Base-by-base conservation (phyloP, 2,888 invertebrate genomes). In the Melanargia galathea region DNA sequence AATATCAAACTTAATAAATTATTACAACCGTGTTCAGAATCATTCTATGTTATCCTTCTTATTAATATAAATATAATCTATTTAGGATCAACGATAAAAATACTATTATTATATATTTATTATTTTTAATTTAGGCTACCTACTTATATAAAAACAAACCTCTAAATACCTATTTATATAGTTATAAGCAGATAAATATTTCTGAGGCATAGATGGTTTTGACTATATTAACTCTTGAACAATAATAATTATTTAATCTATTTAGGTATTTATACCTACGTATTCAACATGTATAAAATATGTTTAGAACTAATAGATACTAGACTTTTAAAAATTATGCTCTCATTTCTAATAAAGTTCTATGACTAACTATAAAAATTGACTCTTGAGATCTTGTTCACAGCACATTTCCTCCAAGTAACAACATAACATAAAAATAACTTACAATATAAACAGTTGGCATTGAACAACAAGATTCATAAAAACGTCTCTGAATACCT, bases 371-470 rank as follows among this genome's bases (percentile, higher is more conserved):
- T 57, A 61, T 45, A 64, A 54, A 26, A 55, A 64, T 62, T 63
- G 67, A 71, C 66, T 70, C 64, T 76, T 84, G 88, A 89, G 88
- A 89, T 89, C 88, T 78, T 78, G 76, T 83, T 89, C 88, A 89
- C 87, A 89, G 88, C 88, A 76, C 86, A 73, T 65, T 59, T 62
- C 62, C 52, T 56, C 48, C 62, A 62, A 62, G 59, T 64, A 62
- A 64, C 59, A 38, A 55, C 66, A 56, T 62, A 57, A 66, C 11
- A 48, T 16, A 43, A 59, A 6, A 45, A 57, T 61, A 65, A 52
- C 22, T 62, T 48, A 35, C 13, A 24, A 40, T 63, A 61, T 57
- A 60, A 65, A 55, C 35, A 59, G 30, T 52, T 46, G 35, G 13
- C 18, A 43, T 33, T 45, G 26, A 51, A 43, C 46, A 51, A 45